phyloP scores from a whole-genome alignment of 1,140 invertebrate genomes.

The Oreohelix idahoensis region DNA sequence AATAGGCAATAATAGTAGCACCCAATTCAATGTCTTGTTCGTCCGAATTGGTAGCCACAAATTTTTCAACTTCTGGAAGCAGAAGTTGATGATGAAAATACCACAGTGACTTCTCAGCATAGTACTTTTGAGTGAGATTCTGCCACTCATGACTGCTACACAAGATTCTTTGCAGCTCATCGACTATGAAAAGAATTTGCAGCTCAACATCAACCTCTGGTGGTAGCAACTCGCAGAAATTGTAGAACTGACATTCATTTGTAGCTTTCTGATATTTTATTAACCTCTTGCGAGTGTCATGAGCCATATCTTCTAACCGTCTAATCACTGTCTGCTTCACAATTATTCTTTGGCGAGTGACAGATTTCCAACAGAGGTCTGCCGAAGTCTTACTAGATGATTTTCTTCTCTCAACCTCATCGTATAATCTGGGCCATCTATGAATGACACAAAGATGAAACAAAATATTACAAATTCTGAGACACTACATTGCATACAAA shows the following conservation, averaged over 20 bases:
- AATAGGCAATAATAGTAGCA: conserved; percentile 18
- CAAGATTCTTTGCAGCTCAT: neutral
- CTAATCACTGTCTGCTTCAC: neutral
- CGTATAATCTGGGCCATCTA: neutral
- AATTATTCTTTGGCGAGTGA: neutral
- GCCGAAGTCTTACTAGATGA: neutral
- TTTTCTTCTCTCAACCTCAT: neutral
- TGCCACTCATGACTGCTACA: neutral
- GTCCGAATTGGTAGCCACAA: neutral
- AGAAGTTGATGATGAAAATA: neutral
- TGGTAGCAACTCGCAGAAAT: neutral
- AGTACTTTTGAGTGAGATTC: conserved; percentile 7
- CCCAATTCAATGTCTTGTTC: conserved; percentile 11
- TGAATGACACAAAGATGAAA: neutral
- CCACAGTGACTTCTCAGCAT: conserved; percentile 21
- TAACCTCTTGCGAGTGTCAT: neutral
- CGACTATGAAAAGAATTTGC: neutral
- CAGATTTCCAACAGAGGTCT: neutral
- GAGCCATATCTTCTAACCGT: conserved; percentile 1
- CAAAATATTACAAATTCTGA: neutral
- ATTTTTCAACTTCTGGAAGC: neutral
- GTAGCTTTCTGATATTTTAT: neutral
- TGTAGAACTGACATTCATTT: neutral
- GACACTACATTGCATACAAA: no score
- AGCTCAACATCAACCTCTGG: neutral